Evolutionary conservation across 2,797 vertebrate genomes (phyloP).

Genomic region (Delichon dasypus): DNA sequence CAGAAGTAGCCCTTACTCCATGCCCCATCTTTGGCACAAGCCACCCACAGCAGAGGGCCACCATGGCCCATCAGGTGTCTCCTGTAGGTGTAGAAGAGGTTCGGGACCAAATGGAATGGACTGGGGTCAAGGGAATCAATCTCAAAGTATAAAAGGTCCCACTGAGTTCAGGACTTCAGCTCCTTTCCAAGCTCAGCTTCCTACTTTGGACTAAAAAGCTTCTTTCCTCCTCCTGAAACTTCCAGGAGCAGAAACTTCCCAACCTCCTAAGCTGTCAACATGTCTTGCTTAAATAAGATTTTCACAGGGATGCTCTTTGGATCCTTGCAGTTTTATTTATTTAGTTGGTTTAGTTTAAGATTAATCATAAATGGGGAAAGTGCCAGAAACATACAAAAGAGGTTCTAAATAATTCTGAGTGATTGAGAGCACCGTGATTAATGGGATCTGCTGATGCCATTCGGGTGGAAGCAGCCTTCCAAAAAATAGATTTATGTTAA

Average conservation of each 20-base stretch:
- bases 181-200: not conserved
- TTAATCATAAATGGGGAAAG: constrained; percentile 58
- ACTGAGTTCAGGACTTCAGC: not conserved
- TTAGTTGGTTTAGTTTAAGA: constrained; percentile 57
- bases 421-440: constrained; percentile 64
- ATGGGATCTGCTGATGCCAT: constrained; percentile 58
- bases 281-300: not conserved
- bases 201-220: not conserved
- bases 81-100: not conserved
- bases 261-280: not conserved
- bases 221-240: not conserved
- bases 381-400: constrained; percentile 41
- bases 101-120: not conserved
- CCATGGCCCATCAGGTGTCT: not conserved
- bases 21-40: not conserved
- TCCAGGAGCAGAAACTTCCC: not conserved
- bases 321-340: constrained; percentile 49
- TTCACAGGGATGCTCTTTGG: constrained; percentile 14
- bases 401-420: constrained; percentile 65
- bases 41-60: not conserved
- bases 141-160: not conserved
- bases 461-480: constrained; percentile 45
- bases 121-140: not conserved
- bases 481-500: constrained; percentile 68
- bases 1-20: not conserved